phyloP scores from a whole-genome alignment of 2,888 invertebrate genomes.

The Oasisia sp. region DNA sequence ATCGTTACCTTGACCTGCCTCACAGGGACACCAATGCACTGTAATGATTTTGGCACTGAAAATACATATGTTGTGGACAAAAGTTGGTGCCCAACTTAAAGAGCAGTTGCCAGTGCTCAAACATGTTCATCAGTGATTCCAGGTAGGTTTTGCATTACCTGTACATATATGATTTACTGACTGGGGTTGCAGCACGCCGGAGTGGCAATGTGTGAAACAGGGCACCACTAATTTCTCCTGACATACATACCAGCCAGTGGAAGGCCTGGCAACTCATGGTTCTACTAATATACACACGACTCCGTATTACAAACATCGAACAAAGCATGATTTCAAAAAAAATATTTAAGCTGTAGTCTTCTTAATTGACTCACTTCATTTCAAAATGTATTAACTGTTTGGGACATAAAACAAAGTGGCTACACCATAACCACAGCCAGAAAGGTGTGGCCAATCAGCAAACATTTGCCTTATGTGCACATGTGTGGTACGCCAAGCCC shows the following conservation, averaged over 20 bases:
- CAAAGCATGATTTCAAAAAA: background rate
- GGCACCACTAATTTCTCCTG: background rate
- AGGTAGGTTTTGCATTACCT: background rate
- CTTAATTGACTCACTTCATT: background rate
- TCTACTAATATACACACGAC: background rate
- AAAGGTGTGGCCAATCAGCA: too few species aligned
- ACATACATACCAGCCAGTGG: background rate
- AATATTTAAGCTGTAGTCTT: background rate
- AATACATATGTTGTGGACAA: too few species aligned
- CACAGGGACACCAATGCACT: too few species aligned
- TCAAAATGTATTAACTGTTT: background rate
- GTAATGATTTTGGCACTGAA: too few species aligned
- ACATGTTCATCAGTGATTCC: background rate
- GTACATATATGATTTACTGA: background rate
- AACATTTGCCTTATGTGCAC: too few species aligned
- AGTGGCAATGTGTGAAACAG: background rate
- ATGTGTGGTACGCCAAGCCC: background rate
- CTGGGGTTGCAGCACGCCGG: too few species aligned
- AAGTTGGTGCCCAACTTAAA: too few species aligned
- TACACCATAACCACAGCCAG: background rate
- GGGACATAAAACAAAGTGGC: background rate
- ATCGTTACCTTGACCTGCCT: too few species aligned
- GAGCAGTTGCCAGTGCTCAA: too few species aligned
- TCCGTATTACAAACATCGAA: background rate
- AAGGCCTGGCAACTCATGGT: background rate